These are phyloP conservation scores for Zaprionus ghesquierei DNA, from an alignment of 1,140 invertebrate species.

Conservation along the genomic window DNA sequence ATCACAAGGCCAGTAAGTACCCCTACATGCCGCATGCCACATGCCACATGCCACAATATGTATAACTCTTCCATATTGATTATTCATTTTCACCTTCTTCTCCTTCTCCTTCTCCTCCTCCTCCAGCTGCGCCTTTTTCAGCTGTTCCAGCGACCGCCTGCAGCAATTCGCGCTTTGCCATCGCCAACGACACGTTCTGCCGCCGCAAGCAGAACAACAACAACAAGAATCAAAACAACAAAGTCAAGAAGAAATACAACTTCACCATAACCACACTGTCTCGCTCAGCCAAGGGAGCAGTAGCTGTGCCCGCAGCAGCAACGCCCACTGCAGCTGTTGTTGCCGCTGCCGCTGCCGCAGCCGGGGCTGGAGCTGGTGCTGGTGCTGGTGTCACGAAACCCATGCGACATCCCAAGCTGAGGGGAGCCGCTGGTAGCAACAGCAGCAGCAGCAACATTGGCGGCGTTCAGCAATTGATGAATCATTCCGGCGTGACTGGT, in stretches of 20 bases:
- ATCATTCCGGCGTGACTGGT: neutral
- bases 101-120: neutral
- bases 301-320: neutral
- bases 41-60: neutral
- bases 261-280: constrained; percentile 80
- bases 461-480: neutral
- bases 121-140: no score
- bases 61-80: neutral
- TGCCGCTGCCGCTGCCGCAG: neutral
- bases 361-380: neutral
- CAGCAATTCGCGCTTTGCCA: constrained; percentile 68
- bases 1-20: constrained; percentile 13
- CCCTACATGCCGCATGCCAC: no score
- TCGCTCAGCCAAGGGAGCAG: constrained; percentile 27
- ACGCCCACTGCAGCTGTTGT: constrained; percentile 2
- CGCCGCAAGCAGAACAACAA: constrained; percentile 73
- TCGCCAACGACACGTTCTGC: constrained; percentile 70
- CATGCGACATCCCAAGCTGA: neutral
- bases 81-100: neutral
- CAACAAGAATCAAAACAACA: constrained; percentile 70
- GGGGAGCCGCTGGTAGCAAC: neutral
- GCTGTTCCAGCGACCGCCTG: constrained; percentile 34
- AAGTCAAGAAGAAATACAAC: constrained; percentile 71
- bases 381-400: neutral
- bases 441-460: neutral